phyloP scores from a whole-genome alignment of 2,888 invertebrate species.

The Microctonus brassicae region DNA sequence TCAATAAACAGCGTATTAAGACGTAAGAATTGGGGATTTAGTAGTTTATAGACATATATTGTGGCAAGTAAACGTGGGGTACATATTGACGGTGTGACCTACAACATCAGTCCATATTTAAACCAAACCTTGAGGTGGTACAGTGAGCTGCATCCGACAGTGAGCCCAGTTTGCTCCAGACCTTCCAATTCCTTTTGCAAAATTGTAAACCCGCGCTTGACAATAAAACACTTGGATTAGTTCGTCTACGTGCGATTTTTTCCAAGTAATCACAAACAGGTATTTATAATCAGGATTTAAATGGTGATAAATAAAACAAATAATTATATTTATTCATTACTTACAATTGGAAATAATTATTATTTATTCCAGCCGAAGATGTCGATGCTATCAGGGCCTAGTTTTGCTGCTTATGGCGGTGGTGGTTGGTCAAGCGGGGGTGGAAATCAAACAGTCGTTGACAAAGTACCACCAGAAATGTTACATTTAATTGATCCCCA shows the following conservation, averaged over 20 bases:
- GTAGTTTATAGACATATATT: conserved; percentile 50
- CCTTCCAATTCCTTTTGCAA: conserved; percentile 51
- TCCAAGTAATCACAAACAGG: conserved; percentile 57
- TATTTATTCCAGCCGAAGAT: conserved; percentile 56
- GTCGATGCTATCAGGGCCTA: conserved; percentile 71
- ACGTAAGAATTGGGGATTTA: conserved; percentile 68
- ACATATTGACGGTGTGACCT: conserved; percentile 21
- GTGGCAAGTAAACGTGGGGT: conserved; percentile 39
- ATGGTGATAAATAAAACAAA: neutral
- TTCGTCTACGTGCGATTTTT: conserved; percentile 63
- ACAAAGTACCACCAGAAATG: conserved; percentile 82
- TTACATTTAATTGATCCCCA: conserved; percentile 82
- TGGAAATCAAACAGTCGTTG: conserved; percentile 84
- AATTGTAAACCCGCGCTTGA: conserved; percentile 50
- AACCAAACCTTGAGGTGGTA: conserved; percentile 50
- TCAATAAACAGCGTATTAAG: conserved; percentile 57
- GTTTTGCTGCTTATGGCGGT: conserved; percentile 70
- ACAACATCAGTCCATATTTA: conserved; percentile 60
- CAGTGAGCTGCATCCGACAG: conserved; percentile 65
- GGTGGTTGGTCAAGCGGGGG: conserved; percentile 72
- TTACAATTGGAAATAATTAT: neutral
- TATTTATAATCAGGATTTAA: conserved; percentile 35
- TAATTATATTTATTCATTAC: neutral
- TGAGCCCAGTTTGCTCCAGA: conserved; percentile 52
- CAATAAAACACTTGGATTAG: conserved; percentile 60